Conservation (phyloP, 2,113 vertebrate genomes). For the Trematocara marginatum region DNA sequence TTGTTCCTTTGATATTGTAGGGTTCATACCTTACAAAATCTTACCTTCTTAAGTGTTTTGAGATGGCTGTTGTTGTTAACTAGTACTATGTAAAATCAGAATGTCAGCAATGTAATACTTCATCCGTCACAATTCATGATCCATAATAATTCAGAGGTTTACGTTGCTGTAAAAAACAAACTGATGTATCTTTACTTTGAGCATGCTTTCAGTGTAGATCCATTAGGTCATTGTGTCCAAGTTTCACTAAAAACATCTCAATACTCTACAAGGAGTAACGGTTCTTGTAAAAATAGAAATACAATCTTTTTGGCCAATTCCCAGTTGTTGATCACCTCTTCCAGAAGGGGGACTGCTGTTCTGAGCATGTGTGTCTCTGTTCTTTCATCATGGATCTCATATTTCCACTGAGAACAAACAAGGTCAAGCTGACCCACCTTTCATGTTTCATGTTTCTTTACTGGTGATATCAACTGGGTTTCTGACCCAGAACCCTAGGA, state of each 20-base stretch:
- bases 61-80: neutral
- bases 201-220: neutral
- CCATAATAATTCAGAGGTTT: neutral
- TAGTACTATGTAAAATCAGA: neutral
- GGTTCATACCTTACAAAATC: neutral
- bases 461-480: neutral
- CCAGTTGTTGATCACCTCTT: neutral
- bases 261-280: neutral
- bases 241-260: fast-evolving
- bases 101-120: fast-evolving
- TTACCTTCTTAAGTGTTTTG: neutral
- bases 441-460: neutral
- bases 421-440: neutral
- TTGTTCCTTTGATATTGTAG: neutral
- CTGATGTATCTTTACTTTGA: neutral
- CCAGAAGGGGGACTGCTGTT: neutral
- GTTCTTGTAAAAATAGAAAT: neutral
- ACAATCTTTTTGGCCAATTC: neutral
- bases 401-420: neutral
- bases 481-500: neutral
- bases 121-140: neutral
- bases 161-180: fast-evolving
- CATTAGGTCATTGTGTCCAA: neutral
- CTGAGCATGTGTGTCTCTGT: neutral
- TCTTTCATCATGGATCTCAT: neutral